A percentile compares a stretch with the other conserved stretches of the same genome.
phyloP scores from a whole-genome alignment of 2,797 vertebrate species.

The Sebastes iracundus region DNA sequence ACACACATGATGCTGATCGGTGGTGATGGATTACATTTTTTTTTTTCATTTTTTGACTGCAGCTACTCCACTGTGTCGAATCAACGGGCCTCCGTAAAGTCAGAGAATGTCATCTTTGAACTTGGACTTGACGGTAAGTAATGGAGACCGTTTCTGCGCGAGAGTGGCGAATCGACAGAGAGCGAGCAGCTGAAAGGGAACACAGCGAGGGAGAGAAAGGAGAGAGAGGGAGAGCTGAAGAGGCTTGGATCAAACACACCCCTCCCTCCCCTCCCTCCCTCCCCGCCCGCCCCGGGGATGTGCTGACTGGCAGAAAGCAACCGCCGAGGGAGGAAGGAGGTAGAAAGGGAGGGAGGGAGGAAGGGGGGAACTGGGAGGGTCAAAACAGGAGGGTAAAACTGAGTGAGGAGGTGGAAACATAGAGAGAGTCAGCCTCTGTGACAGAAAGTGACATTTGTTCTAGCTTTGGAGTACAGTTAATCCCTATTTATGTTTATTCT shows the following conservation, averaged over 20 bases:
- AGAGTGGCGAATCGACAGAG: slow-evolving; percentile 49
- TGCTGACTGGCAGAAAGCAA: slow-evolving; percentile 79
- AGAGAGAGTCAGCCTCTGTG: slow-evolving; percentile 10
- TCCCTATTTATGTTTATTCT: neutral
- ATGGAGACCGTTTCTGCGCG: slow-evolving; percentile 47
- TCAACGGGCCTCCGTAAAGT: slow-evolving; percentile 53
- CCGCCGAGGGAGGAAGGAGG: slow-evolving; percentile 52
- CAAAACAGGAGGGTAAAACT: slow-evolving; percentile 28
- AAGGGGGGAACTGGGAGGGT: slow-evolving; percentile 39
- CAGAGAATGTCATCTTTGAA: slow-evolving; percentile 66
- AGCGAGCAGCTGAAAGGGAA: slow-evolving; percentile 53
- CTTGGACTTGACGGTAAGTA: slow-evolving; percentile 64
- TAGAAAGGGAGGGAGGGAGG: slow-evolving; percentile 6
- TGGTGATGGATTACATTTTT: slow-evolving; percentile 50
- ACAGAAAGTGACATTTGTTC: slow-evolving; percentile 54
- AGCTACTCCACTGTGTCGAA: slow-evolving; percentile 29
- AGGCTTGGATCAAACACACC: slow-evolving; percentile 61
- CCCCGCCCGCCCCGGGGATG: slow-evolving; percentile 44
- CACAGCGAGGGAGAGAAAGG: slow-evolving; percentile 13
- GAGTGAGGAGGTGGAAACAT: slow-evolving; percentile 23
- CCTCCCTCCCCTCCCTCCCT: neutral
- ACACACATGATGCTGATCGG: slow-evolving; percentile 41
- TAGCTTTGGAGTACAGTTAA: neutral
- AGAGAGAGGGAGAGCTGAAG: slow-evolving; percentile 30
- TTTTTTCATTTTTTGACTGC: slow-evolving; percentile 24